Evolutionary conservation across 2,888 invertebrate genomes (phyloP).

Genomic region (Timema podura): DNA sequence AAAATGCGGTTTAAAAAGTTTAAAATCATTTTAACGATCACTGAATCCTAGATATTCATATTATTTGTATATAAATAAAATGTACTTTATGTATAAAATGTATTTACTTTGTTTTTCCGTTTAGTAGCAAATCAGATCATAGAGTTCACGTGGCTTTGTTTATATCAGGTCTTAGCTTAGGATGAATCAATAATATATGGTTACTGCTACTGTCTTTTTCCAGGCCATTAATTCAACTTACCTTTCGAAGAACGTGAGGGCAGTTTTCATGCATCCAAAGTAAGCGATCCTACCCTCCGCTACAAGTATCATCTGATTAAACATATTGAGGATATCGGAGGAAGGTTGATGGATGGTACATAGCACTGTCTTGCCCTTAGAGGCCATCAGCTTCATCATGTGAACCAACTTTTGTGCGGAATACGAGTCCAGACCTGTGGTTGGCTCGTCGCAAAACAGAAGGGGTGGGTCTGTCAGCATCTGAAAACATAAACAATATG

Average conservation of each 20-base stretch:
- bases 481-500: constrained; percentile 44
- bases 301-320: constrained; percentile 70
- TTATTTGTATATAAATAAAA: no score
- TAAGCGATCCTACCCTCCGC: constrained; percentile 84
- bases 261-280: constrained; percentile 66
- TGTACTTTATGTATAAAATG: no score
- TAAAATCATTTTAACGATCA: no score
- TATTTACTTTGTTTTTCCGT: no score
- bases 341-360: constrained; percentile 95
- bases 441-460: constrained; percentile 94
- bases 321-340: constrained; percentile 77
- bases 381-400: constrained; percentile 64
- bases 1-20: no score
- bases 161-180: no score
- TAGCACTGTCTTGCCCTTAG: constrained; percentile 77
- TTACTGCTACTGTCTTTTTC: no score
- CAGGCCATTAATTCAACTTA: constrained; percentile 39
- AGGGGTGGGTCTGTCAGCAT: constrained; percentile 85
- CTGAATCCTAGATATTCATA: no score
- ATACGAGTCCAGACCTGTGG: constrained; percentile 88
- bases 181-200: no score
- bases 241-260: constrained; percentile 67
- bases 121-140: no score
- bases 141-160: no score
- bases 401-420: constrained; percentile 82